A percentile compares a stretch with the other conserved stretches of the same genome.
These are phyloP conservation scores for Anniella stebbinsi DNA, from an alignment of 2,797 vertebrate genomes.

Conservation along the genomic window DNA sequence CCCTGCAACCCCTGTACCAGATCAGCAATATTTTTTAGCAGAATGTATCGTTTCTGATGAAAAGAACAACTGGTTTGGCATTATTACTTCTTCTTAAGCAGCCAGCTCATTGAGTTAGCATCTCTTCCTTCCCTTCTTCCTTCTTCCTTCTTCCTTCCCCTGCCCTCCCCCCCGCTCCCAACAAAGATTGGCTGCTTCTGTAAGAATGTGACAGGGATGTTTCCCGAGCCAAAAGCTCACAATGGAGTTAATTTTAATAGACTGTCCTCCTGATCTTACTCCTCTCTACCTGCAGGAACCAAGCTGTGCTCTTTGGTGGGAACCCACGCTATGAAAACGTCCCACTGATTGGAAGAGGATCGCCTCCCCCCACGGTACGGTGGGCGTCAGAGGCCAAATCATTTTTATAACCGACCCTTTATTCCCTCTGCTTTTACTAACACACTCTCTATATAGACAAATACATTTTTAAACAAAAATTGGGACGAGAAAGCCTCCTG, in stretches of 20 bases:
- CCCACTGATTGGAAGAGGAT: conserved; percentile 93
- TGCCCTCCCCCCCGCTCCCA: background rate
- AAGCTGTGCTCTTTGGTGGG: conserved; percentile 92
- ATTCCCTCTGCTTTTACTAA: conserved; percentile 28
- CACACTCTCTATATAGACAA: background rate
- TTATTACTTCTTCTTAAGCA: background rate
- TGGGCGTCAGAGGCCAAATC: conserved; percentile 72
- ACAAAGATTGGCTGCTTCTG: background rate
- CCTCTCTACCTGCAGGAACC: conserved; percentile 86
- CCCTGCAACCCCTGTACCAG: background rate
- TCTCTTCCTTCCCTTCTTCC: background rate
- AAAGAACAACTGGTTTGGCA: background rate
- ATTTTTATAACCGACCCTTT: conserved; percentile 42
- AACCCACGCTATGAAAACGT: conserved; percentile 96
- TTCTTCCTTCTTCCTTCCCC: background rate
- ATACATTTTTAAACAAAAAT: background rate
- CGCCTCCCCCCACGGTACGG: conserved; percentile 95
- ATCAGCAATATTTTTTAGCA: background rate
- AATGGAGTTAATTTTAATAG: conserved; percentile 19
- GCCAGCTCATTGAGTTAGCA: background rate
- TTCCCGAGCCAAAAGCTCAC: conserved; percentile 15
- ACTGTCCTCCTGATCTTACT: conserved; percentile 17
- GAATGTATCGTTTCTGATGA: background rate
- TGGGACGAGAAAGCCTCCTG: conserved; percentile 12
- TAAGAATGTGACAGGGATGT: conserved; percentile 7